Evolutionary conservation across 2,113 vertebrate species (phyloP).

Genomic region (Petrocephalus microphthalmus): DNA sequence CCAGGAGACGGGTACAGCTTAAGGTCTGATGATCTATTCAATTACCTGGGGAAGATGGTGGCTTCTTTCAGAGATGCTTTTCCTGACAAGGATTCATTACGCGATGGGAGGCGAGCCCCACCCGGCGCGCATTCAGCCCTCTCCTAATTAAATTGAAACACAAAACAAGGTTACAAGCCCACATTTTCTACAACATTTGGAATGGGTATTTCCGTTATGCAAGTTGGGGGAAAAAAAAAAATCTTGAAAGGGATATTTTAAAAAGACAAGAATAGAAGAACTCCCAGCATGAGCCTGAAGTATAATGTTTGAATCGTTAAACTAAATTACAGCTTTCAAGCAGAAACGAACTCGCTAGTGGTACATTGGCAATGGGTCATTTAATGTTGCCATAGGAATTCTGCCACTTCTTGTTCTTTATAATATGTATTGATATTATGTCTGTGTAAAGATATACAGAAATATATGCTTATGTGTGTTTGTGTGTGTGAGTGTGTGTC

Average conservation of each 20-base stretch:
- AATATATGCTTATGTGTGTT: not conserved
- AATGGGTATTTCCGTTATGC: not conserved
- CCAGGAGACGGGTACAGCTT: conserved; percentile 39
- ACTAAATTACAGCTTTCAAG: conserved; percentile 1
- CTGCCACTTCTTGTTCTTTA: not conserved
- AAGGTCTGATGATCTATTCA: conserved; percentile 59
- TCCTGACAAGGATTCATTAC: conserved; percentile 50
- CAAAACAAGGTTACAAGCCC: conserved; percentile 12
- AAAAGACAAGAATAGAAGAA: not conserved
- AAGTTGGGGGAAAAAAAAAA: not conserved
- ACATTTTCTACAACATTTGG: not conserved
- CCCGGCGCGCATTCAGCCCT: conserved; percentile 25
- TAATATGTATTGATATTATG: not conserved
- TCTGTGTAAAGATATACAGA: not conserved
- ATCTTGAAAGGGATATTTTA: not conserved
- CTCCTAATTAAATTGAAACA: conserved; percentile 32
- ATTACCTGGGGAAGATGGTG: conserved; percentile 62
- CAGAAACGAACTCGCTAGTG: not conserved
- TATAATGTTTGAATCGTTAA: conserved; percentile 2
- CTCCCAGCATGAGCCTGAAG: not conserved
- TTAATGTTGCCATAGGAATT: not conserved
- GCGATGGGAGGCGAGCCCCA: conserved; percentile 41
- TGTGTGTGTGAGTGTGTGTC: not conserved
- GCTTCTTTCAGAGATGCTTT: conserved; percentile 32
- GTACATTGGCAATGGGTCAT: not conserved